A percentile compares a stretch with the other conserved stretches of the same genome.
Evolutionary conservation across 2,797 vertebrate species (phyloP).

Genomic region (Onychomys torridus): DNA sequence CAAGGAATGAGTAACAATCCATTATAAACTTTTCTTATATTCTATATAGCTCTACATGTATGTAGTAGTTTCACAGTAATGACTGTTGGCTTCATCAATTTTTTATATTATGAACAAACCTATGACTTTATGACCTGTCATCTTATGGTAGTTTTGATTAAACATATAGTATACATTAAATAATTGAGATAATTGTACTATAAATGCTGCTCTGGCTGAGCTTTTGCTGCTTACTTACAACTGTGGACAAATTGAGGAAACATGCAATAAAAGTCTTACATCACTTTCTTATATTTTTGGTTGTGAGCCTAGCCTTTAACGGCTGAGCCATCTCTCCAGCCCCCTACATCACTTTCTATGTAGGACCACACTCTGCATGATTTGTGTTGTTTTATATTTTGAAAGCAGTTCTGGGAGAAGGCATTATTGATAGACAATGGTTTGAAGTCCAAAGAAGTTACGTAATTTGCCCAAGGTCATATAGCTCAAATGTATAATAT

Average conservation of each 20-base stretch:
- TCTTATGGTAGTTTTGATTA: neutral
- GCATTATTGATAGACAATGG: constrained; percentile 40
- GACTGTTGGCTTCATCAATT: neutral
- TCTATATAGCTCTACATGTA: neutral
- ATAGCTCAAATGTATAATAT: neutral
- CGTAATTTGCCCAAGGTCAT: neutral
- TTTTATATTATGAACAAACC: neutral
- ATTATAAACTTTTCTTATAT: neutral
- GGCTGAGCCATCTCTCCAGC: too few relatives aligned
- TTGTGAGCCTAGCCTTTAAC: too few relatives aligned
- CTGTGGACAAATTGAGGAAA: neutral
- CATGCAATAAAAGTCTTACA: neutral
- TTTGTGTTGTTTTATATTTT: constrained; percentile 57
- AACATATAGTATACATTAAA: neutral
- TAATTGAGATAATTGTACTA: neutral
- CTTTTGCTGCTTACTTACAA: neutral
- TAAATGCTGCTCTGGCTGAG: neutral
- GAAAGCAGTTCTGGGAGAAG: neutral
- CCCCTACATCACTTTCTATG: too few relatives aligned
- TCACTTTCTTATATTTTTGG: too few relatives aligned
- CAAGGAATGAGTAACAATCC: neutral
- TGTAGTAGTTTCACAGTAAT: neutral
- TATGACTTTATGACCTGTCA: neutral
- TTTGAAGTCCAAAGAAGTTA: constrained; percentile 40
- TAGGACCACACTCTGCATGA: neutral